Base-by-base conservation (phyloP, 2,888 invertebrate species). In the Cerastis rubricosa region DNA sequence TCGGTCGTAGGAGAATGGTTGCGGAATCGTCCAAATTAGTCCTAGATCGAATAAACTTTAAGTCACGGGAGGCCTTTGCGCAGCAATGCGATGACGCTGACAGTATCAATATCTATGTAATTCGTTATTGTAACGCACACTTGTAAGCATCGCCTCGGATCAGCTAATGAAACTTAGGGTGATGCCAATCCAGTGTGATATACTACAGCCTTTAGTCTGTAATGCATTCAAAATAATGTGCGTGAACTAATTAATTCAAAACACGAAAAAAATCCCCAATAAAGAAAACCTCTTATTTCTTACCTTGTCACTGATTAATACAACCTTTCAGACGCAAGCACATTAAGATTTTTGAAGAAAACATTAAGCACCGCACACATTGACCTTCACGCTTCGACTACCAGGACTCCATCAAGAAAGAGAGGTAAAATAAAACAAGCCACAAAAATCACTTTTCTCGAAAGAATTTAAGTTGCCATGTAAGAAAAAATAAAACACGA, bases 401-500 rank as follows among this genome's bases (percentile, higher is more conserved):
- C 61, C 7, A 25, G 47, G 49, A 35, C 29, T 64, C 29, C 19
- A 67, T 72, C 43, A 63, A 72, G n/a, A 54, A 12, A 14, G 40
- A 63, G 6, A 68, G 29, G 40, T 65, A 43, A 72, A 66, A 81
- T 72, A 76, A 80, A 80, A 49, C 59, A 79, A 72, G 22, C 59
- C 74, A 63, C 83, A 64, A 77, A 82, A 87, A 79, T 82, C 87
- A 69, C 76, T 81, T 70, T 79, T 73, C 79, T 57, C 51, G 65
- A 84, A 78, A 84, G 72, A 86, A 85, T 83, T 81, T 76, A 85
- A 84, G 78, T 79, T 75, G 70, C 76, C 47, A 72, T 74, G 78
- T 75, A 72, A 82, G 83, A 86, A 87, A 88, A 90, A 91, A 90
- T 85, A 89, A 88, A 84, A 87, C 80, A 85, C 68, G 82, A 87